Percentiles rank a stretch among this genome's conserved stretches.
Evolutionary conservation across 2,888 invertebrate species (phyloP).

Genomic region (Morinoia aosen): DNA sequence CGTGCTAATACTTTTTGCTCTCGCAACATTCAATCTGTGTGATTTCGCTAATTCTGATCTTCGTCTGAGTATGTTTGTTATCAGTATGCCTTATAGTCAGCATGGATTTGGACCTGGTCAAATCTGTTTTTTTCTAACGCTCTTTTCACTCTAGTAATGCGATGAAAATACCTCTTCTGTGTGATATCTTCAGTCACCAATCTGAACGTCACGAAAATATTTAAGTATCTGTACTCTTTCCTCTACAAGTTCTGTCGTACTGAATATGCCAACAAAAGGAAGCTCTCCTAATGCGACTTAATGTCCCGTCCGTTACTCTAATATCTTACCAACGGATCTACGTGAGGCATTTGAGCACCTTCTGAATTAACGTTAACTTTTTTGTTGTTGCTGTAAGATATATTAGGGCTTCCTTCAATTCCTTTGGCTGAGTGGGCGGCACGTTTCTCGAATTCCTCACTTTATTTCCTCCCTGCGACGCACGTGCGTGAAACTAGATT

Average conservation of each 20-base stretch:
- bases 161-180: background rate
- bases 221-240: background rate
- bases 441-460: conserved; percentile 34
- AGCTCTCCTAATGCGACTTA: background rate
- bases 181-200: background rate
- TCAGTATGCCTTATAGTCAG: too few relatives aligned
- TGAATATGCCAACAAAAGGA: background rate
- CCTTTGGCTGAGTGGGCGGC: background rate
- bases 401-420: background rate
- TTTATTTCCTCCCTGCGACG: background rate
- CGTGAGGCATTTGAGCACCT: background rate
- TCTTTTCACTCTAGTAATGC: too few relatives aligned
- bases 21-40: too few relatives aligned
- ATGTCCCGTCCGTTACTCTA: background rate
- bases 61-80: too few relatives aligned
- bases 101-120: too few relatives aligned
- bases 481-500: conserved; percentile 44
- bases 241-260: background rate
- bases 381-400: background rate
- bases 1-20: too few relatives aligned
- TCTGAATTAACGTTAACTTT: background rate
- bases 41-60: too few relatives aligned
- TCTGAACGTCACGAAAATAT: background rate
- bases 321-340: background rate
- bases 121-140: too few relatives aligned